These are phyloP conservation scores for Cecidostiba fungosa DNA, from an alignment of 2,888 invertebrate genomes.

Conservation along the genomic window DNA sequence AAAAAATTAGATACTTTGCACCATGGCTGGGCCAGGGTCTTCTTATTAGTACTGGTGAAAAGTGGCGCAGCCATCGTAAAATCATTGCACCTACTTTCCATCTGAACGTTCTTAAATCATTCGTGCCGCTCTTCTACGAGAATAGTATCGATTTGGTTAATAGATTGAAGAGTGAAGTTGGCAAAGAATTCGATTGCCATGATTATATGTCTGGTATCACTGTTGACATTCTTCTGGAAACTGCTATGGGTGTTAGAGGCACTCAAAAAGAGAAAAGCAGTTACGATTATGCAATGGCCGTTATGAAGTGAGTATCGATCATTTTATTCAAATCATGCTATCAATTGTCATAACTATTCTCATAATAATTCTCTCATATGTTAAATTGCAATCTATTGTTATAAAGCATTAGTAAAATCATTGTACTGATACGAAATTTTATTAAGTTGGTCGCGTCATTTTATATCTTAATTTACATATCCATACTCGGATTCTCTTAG, in stretches of 20 bases:
- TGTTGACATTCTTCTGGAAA: constrained; percentile 82
- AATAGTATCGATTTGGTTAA: constrained; percentile 79
- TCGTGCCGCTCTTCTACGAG: constrained; percentile 81
- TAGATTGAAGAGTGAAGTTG: constrained; percentile 77
- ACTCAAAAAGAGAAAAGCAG: constrained; percentile 80
- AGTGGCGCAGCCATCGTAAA: constrained; percentile 81
- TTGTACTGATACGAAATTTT: no score
- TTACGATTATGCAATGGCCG: constrained; percentile 82
- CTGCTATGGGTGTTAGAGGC: constrained; percentile 82
- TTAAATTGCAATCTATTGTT: no score
- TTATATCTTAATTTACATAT: no score
- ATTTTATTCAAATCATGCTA: background rate
- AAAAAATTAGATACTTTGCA: constrained; percentile 73
- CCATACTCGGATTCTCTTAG: no score
- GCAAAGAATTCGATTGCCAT: constrained; percentile 81
- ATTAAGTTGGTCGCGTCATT: no score
- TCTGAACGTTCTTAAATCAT: constrained; percentile 81
- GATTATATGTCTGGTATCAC: constrained; percentile 81
- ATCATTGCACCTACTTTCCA: constrained; percentile 82
- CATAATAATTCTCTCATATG: no score
- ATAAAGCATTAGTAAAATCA: no score
- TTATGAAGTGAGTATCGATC: constrained; percentile 81
- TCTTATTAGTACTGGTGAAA: constrained; percentile 79
- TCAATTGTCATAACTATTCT: background rate
- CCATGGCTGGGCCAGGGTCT: constrained; percentile 79